phyloP scores from a whole-genome alignment of 2,888 invertebrate species.

The Agrochola lota region DNA sequence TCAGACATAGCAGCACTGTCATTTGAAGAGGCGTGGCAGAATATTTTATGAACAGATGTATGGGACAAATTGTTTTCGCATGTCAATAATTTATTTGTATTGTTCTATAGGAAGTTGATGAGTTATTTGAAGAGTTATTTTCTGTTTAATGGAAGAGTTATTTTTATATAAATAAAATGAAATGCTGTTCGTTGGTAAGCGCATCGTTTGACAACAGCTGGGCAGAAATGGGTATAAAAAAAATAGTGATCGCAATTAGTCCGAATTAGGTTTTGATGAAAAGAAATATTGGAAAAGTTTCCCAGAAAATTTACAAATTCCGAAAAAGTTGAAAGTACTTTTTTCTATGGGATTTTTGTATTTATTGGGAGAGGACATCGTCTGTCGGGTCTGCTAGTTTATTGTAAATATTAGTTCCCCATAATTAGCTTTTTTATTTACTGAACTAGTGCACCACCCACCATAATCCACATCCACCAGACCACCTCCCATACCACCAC shows the following conservation, averaged over 20 bases:
- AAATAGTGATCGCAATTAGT: too few species aligned
- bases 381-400: background rate
- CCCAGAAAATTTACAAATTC: too few species aligned
- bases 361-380: too few species aligned
- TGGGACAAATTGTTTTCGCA: constrained; percentile 36
- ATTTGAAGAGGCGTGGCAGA: constrained; percentile 56
- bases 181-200: background rate
- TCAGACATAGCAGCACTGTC: constrained; percentile 27
- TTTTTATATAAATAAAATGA: background rate
- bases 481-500: too few species aligned
- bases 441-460: background rate
- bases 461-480: too few species aligned
- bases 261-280: too few species aligned
- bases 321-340: background rate
- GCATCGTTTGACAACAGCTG: background rate
- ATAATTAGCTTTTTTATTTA: background rate
- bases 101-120: background rate
- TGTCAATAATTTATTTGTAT: constrained; percentile 37
- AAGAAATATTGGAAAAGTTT: background rate
- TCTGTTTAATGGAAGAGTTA: background rate
- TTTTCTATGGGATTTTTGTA: background rate
- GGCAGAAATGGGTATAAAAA: too few species aligned
- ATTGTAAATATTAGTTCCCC: background rate
- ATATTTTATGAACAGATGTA: constrained; percentile 46
- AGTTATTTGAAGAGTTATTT: background rate